These are phyloP conservation scores for Caenorhabditis afra DNA, from an alignment of 2,888 invertebrate genomes.

Conservation along the genomic window DNA sequence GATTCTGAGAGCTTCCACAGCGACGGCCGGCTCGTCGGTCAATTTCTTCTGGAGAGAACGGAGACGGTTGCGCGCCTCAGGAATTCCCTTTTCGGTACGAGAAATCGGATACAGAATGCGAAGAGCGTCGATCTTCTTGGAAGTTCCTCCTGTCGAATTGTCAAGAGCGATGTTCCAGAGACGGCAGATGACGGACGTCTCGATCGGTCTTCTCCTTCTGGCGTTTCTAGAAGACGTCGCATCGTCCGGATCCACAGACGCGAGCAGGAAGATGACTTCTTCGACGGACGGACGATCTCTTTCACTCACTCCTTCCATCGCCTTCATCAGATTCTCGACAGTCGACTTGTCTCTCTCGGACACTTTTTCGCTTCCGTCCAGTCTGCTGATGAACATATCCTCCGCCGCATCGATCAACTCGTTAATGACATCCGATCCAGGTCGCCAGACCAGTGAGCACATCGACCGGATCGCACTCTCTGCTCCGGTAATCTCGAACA, in stretches of 20 bases:
- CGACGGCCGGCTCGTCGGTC: constrained; percentile 20
- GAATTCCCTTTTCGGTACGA: constrained; percentile 32
- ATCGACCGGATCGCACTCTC: constrained; percentile 62
- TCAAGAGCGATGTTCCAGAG: constrained; percentile 36
- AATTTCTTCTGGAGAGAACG: constrained; percentile 60
- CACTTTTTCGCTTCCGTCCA: constrained; percentile 39
- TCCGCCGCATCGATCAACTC: constrained; percentile 62
- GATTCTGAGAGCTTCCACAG: constrained; percentile 50
- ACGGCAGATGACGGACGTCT: constrained; percentile 15
- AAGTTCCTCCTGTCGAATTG: neutral
- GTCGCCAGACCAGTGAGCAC: constrained; percentile 70
- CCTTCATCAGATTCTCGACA: constrained; percentile 59
- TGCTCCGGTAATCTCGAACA: constrained; percentile 78
- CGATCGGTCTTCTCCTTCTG: constrained; percentile 34
- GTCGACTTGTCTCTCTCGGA: constrained; percentile 53
- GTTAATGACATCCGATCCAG: constrained; percentile 54
- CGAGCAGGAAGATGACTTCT: constrained; percentile 63
- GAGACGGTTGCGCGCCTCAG: constrained; percentile 37
- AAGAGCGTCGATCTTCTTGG: constrained; percentile 34
- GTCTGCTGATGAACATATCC: constrained; percentile 65
- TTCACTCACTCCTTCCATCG: constrained; percentile 54
- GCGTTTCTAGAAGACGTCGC: constrained; percentile 11
- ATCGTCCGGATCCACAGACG: constrained; percentile 4
- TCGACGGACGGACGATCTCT: constrained; percentile 60
- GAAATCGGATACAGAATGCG: constrained; percentile 45